Conservation (phyloP, 2,797 vertebrate species). For the Eutrigla gurnardus region DNA sequence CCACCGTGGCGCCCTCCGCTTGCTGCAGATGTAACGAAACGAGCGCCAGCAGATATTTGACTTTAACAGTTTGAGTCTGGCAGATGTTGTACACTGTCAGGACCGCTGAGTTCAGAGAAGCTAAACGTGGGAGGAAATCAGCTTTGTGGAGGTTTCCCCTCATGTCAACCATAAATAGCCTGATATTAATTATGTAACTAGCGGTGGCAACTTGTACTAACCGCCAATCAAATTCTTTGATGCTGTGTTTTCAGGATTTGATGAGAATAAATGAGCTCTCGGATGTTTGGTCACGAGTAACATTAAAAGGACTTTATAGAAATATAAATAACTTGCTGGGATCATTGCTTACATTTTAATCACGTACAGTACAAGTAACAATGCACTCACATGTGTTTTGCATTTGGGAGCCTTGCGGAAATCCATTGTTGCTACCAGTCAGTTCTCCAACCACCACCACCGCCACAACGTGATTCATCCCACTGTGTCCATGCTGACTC, state of each 20-base stretch:
- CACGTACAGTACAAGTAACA: conserved; percentile 20
- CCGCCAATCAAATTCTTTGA: conserved; percentile 1
- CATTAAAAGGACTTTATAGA: conserved; percentile 3
- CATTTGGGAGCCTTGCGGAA: conserved; percentile 56
- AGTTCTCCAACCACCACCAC: conserved; percentile 43
- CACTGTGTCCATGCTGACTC: conserved; percentile 69
- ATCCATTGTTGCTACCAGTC: conserved; percentile 52
- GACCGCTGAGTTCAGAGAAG: conserved; percentile 1
- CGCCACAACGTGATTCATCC: conserved; percentile 70
- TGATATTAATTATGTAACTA: not conserved
- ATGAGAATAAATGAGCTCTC: conserved; percentile 17
- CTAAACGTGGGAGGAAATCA: not conserved
- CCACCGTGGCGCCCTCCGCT: conserved; percentile 26
- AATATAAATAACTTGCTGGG: conserved; percentile 16
- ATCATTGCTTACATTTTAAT: conserved; percentile 26
- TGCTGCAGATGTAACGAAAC: conserved; percentile 18
- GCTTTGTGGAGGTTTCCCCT: conserved; percentile 1
- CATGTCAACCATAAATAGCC: not conserved
- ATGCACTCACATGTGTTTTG: conserved; percentile 44
- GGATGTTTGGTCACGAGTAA: conserved; percentile 17
- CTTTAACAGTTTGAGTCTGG: conserved; percentile 15
- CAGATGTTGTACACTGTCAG: not conserved
- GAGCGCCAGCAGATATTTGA: conserved; percentile 27
- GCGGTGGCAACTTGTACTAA: not conserved
- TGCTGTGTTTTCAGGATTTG: conserved; percentile 12